A percentile compares a stretch with the other conserved stretches of the same genome.
These are phyloP conservation scores for Crotophaga sulcirostris DNA, from an alignment of 2,113 vertebrate genomes.

Conservation along the genomic window DNA sequence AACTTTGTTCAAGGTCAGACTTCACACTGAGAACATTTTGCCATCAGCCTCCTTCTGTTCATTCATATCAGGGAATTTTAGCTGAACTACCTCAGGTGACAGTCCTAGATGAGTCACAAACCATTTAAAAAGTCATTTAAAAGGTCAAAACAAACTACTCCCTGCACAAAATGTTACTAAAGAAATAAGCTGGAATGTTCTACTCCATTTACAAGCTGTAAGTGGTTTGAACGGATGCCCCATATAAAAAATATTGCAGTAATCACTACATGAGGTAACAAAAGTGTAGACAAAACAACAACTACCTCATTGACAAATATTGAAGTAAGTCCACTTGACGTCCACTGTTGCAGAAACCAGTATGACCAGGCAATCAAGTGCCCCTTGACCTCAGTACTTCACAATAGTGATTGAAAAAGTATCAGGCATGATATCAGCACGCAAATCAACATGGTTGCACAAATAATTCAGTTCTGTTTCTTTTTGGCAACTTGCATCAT, in stretches of 20 bases:
- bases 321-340: not conserved
- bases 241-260: not conserved
- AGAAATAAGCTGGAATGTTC: not conserved
- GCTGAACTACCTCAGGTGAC: not conserved
- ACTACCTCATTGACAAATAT: not conserved
- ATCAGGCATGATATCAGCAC: not conserved
- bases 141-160: not conserved
- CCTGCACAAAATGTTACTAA: not conserved
- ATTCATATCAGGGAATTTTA: not conserved
- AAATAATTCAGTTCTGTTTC: not conserved
- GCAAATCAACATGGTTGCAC: not conserved
- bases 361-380: not conserved
- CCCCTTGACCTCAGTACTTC: not conserved
- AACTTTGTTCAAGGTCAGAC: not conserved
- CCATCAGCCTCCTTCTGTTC: not conserved
- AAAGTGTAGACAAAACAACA: not conserved
- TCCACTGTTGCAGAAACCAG: not conserved
- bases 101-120: not conserved
- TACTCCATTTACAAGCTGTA: not conserved
- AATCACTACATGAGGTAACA: not conserved
- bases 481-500: not conserved
- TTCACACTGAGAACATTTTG: not conserved
- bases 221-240: not conserved
- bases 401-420: not conserved
- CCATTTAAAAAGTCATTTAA: not conserved